Base-by-base conservation (phyloP, 2,113 vertebrate species). In the Nerophis ophidion region DNA sequence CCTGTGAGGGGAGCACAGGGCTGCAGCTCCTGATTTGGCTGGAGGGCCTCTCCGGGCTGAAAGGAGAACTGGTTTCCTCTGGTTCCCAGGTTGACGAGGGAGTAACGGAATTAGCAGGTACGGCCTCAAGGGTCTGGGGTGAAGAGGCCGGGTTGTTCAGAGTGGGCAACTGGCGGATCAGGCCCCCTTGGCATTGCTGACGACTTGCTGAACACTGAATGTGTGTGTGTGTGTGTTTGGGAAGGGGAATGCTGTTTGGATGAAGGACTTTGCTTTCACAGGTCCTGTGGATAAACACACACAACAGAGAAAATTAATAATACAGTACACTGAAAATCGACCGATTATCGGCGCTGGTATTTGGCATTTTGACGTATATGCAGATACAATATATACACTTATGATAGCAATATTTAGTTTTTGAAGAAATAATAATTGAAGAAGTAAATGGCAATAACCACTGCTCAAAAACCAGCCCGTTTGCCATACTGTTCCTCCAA, bases 121-220 rank as follows among this genome's bases (percentile, higher is more conserved):
- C 71, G 91, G 93, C 87, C 93, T 93, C 83, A 95, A 91, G 89
- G 92, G 89, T 87, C 90, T 90, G 84, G 90, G 90, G 87, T 93
- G 93, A 86, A 89, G 90, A 63, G 91, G 92, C 62, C 88, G 92
- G 77, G 93, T 92, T 92, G 96, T 87, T 76, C 90, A 92, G 83
- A 93, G 92, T 77, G 88, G 92, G 90, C 91, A 90, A 88, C 80
- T 90, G 91, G 79, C 90, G 92, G 92, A 88, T 89, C 87, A 70
- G 91, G 91, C 92, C 90, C 91, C 87, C 90, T 95, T 94, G 93
- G 94, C 95, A 98, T 97, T 84, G 93, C 96, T 95, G 88, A 89
- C 75, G 91, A 90, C 88, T 90, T 92, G 90, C 90, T 87, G 89
- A 87, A 77, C 84, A 83, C 89, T 84, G 87, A 90, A 87, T 87